These are phyloP conservation scores for Limonius californicus DNA, from an alignment of 1,140 invertebrate species.

Conservation along the genomic window DNA sequence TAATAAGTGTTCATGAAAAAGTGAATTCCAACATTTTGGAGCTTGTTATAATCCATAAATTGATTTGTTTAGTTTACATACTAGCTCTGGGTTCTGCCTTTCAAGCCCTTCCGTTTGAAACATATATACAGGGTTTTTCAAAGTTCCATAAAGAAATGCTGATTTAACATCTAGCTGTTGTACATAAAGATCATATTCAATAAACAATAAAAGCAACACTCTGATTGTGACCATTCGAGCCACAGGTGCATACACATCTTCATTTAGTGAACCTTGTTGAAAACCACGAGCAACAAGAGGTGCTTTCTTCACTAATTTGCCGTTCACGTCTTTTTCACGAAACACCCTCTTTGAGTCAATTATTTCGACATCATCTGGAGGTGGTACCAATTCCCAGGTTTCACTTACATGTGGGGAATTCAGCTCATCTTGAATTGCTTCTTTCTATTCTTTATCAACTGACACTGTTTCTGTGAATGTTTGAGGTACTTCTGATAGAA, in stretches of 20 bases:
- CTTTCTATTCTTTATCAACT: not conserved
- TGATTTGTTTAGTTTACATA: constrained; percentile 30
- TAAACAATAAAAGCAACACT: too few relatives aligned
- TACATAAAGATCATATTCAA: too few relatives aligned
- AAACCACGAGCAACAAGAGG: constrained; percentile 40
- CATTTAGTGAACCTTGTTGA: constrained; percentile 24
- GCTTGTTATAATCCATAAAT: too few relatives aligned
- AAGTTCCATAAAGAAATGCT: too few relatives aligned
- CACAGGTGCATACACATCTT: too few relatives aligned
- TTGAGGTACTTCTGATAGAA: not conserved
- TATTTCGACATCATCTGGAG: constrained; percentile 26
- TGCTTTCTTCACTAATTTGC: constrained; percentile 28
- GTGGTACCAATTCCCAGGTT: constrained; percentile 37
- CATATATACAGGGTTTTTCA: too few relatives aligned
- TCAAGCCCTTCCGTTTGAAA: not conserved
- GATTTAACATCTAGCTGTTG: too few relatives aligned
- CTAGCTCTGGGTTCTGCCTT: constrained; percentile 16
- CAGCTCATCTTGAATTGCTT: constrained; percentile 30
- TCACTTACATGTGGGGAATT: constrained; percentile 38
- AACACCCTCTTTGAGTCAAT: constrained; percentile 28
- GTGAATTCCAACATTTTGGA: too few relatives aligned
- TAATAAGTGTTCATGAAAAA: too few relatives aligned
- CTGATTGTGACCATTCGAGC: not conserved
- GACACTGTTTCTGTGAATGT: not conserved
- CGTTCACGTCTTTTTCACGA: not conserved